These are phyloP conservation scores for Cairina moschata DNA, from an alignment of 2,113 vertebrate species.

Conservation along the genomic window DNA sequence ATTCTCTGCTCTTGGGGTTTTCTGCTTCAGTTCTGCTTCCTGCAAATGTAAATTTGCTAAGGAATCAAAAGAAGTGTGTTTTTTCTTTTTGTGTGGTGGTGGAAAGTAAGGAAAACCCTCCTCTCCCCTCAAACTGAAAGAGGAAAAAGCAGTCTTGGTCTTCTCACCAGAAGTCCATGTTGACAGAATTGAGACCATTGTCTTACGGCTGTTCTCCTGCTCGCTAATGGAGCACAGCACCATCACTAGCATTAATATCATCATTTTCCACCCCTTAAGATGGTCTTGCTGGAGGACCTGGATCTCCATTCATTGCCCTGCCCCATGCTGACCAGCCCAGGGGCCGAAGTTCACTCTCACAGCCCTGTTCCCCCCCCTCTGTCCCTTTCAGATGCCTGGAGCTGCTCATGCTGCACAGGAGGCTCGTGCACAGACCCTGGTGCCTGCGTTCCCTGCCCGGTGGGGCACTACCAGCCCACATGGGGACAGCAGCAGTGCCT, in stretches of 20 bases:
- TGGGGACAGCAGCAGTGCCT: slow-evolving; percentile 77
- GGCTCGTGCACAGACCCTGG: slow-evolving; percentile 75
- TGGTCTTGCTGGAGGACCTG: not conserved
- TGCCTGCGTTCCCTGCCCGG: slow-evolving; percentile 78
- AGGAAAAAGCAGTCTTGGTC: not conserved
- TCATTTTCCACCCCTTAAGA: not conserved
- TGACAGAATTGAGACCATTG: not conserved
- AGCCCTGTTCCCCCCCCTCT: not conserved
- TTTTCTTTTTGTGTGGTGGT: not conserved
- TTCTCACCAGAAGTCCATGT: not conserved
- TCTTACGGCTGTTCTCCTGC: not conserved
- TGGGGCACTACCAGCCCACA: slow-evolving; percentile 81
- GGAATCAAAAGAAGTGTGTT: not conserved
- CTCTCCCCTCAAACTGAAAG: not conserved
- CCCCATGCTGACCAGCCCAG: not conserved
- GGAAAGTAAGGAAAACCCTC: not conserved
- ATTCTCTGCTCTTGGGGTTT: not conserved
- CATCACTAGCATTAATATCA: not conserved
- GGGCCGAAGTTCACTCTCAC: not conserved
- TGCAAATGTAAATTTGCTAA: not conserved
- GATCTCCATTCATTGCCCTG: not conserved
- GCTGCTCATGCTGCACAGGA: slow-evolving; percentile 79
- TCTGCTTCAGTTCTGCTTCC: not conserved
- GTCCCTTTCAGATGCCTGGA: slow-evolving; percentile 70
- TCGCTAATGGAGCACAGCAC: not conserved